Evolutionary conservation across 2,797 vertebrate genomes (phyloP).

Genomic region (Darevskia mixta): DNA sequence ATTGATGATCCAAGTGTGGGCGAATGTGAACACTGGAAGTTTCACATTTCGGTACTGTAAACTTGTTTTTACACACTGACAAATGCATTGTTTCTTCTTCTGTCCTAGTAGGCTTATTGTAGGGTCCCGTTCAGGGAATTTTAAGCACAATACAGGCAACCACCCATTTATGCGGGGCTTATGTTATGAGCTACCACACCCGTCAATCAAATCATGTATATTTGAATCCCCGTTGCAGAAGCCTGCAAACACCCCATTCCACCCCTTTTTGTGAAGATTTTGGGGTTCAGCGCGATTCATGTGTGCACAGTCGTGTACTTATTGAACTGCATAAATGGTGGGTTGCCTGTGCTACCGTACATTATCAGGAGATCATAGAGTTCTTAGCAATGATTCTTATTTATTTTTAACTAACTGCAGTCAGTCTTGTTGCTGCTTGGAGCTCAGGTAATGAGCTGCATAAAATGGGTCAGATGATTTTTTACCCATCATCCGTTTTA

Average conservation of each 20-base stretch:
- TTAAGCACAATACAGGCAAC: no score
- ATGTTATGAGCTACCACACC: no score
- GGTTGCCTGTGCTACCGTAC: neutral
- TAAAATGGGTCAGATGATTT: neutral
- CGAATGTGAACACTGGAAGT: slow-evolving; percentile 85
- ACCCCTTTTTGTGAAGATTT: no score
- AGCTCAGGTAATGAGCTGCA: neutral
- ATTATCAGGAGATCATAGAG: neutral
- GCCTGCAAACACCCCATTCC: no score
- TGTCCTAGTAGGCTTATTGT: neutral
- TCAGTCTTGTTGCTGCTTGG: neutral
- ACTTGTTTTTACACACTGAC: neutral
- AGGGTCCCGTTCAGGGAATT: neutral
- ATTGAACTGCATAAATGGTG: no score
- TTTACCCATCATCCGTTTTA: neutral
- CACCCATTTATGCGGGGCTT: no score
- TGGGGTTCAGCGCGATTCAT: no score
- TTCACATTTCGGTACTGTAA: slow-evolving; percentile 91
- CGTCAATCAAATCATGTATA: no score
- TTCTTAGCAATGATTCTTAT: neutral
- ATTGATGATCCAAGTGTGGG: slow-evolving; percentile 97
- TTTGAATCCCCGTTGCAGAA: no score
- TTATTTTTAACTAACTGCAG: neutral
- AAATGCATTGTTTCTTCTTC: neutral
- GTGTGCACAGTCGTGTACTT: no score